phyloP scores from a whole-genome alignment of 2,797 vertebrate genomes.

The Mastacembelus armatus region DNA sequence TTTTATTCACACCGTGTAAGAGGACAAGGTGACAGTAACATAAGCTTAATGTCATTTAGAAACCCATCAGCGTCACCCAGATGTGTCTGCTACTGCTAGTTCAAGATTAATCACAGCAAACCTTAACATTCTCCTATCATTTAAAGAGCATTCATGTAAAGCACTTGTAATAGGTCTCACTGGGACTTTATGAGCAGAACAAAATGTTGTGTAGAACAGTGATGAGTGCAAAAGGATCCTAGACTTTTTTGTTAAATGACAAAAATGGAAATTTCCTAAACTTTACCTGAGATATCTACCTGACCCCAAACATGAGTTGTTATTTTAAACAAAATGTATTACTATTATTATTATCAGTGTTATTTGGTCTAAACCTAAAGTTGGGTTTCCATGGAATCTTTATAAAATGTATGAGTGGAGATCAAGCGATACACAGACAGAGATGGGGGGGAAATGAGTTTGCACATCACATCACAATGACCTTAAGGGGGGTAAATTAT shows the following conservation, averaged over 20 bases:
- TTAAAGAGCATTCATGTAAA: slow-evolving; percentile 45
- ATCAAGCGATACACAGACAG: no score
- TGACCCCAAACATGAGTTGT: no score
- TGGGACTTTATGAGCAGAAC: slow-evolving; percentile 30
- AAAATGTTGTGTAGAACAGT: slow-evolving; percentile 15
- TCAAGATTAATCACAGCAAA: slow-evolving; percentile 40
- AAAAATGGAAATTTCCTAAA: neutral
- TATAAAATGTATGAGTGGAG: no score
- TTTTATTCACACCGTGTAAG: slow-evolving; percentile 37
- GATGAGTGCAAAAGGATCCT: slow-evolving; percentile 9
- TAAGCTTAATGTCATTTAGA: slow-evolving; percentile 37
- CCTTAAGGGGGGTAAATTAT: no score
- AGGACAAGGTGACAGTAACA: slow-evolving; percentile 41
- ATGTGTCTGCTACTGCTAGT: slow-evolving; percentile 28
- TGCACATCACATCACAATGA: no score
- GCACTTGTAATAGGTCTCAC: slow-evolving; percentile 35
- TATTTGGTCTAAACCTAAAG: no score
- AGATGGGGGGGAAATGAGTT: no score
- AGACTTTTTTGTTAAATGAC: neutral
- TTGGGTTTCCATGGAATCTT: no score
- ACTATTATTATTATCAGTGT: no score
- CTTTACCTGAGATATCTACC: no score
- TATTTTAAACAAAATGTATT: no score
- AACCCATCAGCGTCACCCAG: slow-evolving; percentile 26
- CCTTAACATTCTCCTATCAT: slow-evolving; percentile 11